Conservation (phyloP, 2,888 invertebrate genomes). For the Drosophila quinaria region DNA sequence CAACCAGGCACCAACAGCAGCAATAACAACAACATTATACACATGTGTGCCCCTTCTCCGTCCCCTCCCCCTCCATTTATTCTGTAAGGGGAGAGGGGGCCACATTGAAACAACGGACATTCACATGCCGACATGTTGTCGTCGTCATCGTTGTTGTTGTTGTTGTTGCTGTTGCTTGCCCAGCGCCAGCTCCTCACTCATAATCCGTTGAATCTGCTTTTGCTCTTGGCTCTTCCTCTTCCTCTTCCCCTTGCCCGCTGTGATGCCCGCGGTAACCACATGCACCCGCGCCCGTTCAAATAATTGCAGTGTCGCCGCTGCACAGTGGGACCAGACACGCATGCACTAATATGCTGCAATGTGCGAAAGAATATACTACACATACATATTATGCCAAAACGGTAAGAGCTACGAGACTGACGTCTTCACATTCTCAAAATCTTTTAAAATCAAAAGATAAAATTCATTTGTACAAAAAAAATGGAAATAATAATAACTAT, state of each 20-base stretch:
- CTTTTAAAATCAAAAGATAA: too few relatives aligned
- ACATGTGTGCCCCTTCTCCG: slow-evolving; percentile 19
- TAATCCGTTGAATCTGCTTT: slow-evolving; percentile 66
- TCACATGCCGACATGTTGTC: slow-evolving; percentile 56
- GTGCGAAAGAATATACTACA: too few relatives aligned
- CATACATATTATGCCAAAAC: too few relatives aligned
- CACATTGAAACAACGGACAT: slow-evolving; percentile 35
- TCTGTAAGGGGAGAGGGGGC: not conserved
- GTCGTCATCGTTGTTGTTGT: slow-evolving; percentile 15
- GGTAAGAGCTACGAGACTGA: too few relatives aligned
- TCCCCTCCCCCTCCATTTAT: not conserved
- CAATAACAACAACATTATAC: slow-evolving; percentile 46
- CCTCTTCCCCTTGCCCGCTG: slow-evolving; percentile 4
- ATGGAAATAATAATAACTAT: too few relatives aligned
- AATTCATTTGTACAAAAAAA: too few relatives aligned
- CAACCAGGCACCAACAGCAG: slow-evolving; percentile 45
- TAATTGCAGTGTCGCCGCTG: slow-evolving; percentile 65
- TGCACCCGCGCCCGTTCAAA: slow-evolving; percentile 57
- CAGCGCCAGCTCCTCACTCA: slow-evolving; percentile 69
- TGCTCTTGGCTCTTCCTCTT: not conserved
- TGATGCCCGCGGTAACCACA: slow-evolving; percentile 17
- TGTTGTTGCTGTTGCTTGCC: slow-evolving; percentile 41
- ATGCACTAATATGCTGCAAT: not conserved
- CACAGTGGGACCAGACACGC: slow-evolving; percentile 49
- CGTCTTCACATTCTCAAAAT: too few relatives aligned